Evolutionary conservation across 2,888 invertebrate genomes (phyloP), one percentile per base, ranked within the genome.

Genomic region (Agonum fuliginosum): DNA sequence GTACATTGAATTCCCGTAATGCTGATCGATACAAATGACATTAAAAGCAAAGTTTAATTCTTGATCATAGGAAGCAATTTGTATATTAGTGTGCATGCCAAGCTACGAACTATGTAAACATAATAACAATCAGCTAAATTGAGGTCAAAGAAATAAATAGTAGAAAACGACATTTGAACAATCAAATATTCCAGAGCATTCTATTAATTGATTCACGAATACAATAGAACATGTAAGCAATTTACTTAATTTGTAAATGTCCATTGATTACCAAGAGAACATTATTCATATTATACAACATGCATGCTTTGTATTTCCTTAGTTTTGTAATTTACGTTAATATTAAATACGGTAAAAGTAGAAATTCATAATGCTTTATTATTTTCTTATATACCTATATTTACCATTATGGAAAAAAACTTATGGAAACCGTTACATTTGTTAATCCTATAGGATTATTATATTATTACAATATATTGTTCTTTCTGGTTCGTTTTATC

Each of bases 161-260:
- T 17, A 62, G 58, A 62, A 62, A 62, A 62, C 58, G 58, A 30
- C 30, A 27, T 24, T 54, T 54, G 54, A 62, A 62, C 58, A 62
- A 62, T 62, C 30, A 27, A 62, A 62, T 62, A 62, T 62, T 30
- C 58, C 30, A 58, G 54, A 62, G 30, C 17, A 30, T 62, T 62
- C 58, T 62, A 30, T 62, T 62, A 62, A 62, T 62, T 62, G 58
- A 62, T 62, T 30, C 58, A 54, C 6, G 10, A 10, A 17, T 30
- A 20, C 19, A 20, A 5, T 6, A 30, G 27, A 62, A 58, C 30
- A 62, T 17, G 14, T 10, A 30, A 8, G 30, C 17, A 30, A 62
- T 62, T 62, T 62, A 30, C 58, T 62, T 62, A 62, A 62, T 62
- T 62, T 62, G 30, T 30, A 30, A 62, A 62, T 62, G 58, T 62